Conservation (phyloP, 2,888 invertebrate genomes). For the Blastobasis lacticolella region DNA sequence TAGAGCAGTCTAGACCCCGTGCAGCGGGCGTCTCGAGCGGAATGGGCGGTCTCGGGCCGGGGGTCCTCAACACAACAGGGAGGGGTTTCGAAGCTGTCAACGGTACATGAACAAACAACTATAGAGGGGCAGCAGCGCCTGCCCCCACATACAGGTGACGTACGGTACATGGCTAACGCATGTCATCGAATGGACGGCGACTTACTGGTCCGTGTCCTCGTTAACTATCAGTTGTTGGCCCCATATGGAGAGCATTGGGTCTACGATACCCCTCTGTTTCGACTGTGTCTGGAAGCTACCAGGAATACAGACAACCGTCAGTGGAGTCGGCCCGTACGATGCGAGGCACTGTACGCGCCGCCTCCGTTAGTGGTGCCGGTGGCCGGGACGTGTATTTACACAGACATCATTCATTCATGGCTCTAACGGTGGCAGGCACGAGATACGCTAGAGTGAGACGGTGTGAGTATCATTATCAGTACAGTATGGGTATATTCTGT, state of each 20-base stretch:
- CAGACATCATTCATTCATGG: conserved; percentile 18
- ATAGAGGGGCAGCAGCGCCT: conserved; percentile 51
- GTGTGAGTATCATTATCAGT: conserved; percentile 16
- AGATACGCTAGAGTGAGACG: conserved; percentile 26
- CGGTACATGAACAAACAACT: conserved; percentile 51
- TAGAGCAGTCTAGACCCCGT: too few relatives aligned
- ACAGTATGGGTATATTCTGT: conserved; percentile 18
- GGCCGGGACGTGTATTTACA: conserved; percentile 37
- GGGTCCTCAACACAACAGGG: conserved; percentile 34
- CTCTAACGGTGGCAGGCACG: conserved; percentile 23
- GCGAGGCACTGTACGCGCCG: conserved; percentile 13
- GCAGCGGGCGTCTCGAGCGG: too few relatives aligned
- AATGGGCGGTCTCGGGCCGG: conserved; percentile 8
- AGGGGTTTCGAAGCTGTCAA: conserved; percentile 38
- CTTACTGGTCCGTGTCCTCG: conserved; percentile 98
- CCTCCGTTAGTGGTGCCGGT: neutral
- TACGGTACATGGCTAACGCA: conserved; percentile 44
- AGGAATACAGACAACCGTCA: conserved; percentile 63
- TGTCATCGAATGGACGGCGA: conserved; percentile 59
- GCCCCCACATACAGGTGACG: conserved; percentile 36
- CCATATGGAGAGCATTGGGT: conserved; percentile 98
- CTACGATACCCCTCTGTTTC: conserved; percentile 97
- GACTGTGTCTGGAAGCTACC: conserved; percentile 88
- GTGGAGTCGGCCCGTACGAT: conserved; percentile 21
- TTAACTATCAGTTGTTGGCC: conserved; percentile 98